Conservation (phyloP, 2,113 vertebrate species). For the Columba janthina region DNA sequence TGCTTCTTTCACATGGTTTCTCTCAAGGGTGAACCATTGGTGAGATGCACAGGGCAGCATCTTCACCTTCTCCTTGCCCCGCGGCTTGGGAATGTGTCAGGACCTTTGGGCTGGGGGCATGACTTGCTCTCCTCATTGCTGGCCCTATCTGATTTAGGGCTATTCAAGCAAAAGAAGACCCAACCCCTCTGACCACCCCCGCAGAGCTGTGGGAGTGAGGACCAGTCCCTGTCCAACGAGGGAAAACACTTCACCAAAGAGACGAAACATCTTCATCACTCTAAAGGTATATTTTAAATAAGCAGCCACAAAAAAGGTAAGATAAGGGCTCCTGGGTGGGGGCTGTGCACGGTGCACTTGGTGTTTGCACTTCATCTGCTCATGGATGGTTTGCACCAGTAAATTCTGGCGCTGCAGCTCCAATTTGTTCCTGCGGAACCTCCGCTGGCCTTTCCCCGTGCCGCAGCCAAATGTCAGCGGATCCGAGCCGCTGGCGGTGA, state of each 20-base stretch:
- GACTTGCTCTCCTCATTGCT: not conserved
- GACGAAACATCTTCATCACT: fast-evolving
- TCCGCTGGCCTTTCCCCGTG: fast-evolving
- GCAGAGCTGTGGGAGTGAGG: not conserved
- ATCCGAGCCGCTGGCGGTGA: not conserved
- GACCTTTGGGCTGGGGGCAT: not conserved
- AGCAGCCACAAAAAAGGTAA: not conserved
- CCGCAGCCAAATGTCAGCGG: not conserved
- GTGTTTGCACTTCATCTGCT: not conserved
- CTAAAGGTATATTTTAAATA: not conserved
- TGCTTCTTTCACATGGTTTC: fast-evolving
- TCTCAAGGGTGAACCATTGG: not conserved
- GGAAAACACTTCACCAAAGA: not conserved
- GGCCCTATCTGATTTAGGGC: not conserved
- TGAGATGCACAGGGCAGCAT: not conserved
- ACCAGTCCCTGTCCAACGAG: fast-evolving
- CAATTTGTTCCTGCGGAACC: too few species aligned
- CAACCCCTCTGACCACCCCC: not conserved
- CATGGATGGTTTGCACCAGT: fast-evolving
- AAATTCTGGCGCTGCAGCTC: too few species aligned
- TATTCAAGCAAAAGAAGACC: not conserved
- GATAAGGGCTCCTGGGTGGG: not conserved
- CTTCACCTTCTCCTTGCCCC: not conserved
- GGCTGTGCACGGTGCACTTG: fast-evolving
- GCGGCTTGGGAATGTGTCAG: fast-evolving